A percentile compares a stretch with the other conserved stretches of the same genome.
Conservation (phyloP, 2,113 vertebrate species). For the Tragulus kanchil region DNA sequence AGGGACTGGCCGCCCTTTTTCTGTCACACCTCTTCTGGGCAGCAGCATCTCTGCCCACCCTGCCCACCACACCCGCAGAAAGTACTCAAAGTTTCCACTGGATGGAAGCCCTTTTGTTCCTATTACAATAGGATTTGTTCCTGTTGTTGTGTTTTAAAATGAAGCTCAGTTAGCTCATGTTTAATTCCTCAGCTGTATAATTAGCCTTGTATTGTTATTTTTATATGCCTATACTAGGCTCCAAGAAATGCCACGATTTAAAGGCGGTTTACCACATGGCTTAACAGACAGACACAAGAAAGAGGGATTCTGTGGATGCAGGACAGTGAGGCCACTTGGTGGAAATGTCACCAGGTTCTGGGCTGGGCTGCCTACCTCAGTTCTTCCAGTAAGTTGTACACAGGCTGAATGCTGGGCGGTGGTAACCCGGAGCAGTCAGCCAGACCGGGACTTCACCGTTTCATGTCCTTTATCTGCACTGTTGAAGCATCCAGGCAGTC, state of each 20-base stretch:
- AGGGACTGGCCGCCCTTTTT: not conserved
- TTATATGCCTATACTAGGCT: not conserved
- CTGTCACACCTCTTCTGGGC: not conserved
- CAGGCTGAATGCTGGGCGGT: slow-evolving; percentile 57
- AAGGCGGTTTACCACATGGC: not conserved
- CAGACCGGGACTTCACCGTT: slow-evolving; percentile 67
- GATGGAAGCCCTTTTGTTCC: not conserved
- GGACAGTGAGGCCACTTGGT: not conserved
- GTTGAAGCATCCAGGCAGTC: slow-evolving; percentile 84
- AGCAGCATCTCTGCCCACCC: not conserved
- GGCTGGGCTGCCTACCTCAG: slow-evolving; percentile 45
- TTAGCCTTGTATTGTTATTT: slow-evolving; percentile 27
- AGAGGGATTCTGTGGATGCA: not conserved
- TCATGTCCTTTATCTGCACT: slow-evolving; percentile 80
- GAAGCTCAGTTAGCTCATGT: not conserved
- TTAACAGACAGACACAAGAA: slow-evolving; percentile 24
- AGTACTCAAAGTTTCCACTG: not conserved
- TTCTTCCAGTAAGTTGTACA: not conserved
- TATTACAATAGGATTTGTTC: not conserved
- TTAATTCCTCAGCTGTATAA: slow-evolving; percentile 27
- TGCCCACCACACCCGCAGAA: rapidly evolving
- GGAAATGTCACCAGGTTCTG: not conserved
- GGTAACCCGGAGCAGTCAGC: slow-evolving; percentile 82
- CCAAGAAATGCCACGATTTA: slow-evolving; percentile 29
- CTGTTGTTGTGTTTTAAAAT: not conserved